Conservation (phyloP, 2,113 vertebrate genomes). For the Chionodraco myersi region DNA sequence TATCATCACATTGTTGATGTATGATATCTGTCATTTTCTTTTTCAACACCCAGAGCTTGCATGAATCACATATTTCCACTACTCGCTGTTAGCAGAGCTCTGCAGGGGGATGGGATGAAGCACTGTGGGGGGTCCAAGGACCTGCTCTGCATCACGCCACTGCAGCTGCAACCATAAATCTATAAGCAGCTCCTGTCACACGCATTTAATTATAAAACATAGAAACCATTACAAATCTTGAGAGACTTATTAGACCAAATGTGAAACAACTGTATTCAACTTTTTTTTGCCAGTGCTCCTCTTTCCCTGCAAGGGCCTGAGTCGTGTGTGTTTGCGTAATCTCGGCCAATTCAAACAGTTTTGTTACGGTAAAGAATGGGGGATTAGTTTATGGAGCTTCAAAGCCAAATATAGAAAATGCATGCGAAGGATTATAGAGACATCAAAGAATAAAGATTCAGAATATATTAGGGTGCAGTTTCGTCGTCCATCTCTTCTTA, state of each 20-base stretch:
- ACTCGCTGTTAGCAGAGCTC: background rate
- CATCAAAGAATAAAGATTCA: conserved; percentile 72
- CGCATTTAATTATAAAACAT: conserved; percentile 25
- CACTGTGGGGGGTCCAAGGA: conserved; percentile 22
- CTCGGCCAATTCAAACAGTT: conserved; percentile 60
- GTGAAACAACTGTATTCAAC: conserved; percentile 18
- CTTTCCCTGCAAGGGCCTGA: conserved; percentile 46
- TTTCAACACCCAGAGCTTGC: background rate
- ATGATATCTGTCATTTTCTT: too few species aligned
- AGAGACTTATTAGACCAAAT: background rate
- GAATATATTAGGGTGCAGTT: conserved; percentile 44
- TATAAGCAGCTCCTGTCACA: conserved; percentile 42
- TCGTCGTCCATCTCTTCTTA: conserved; percentile 48
- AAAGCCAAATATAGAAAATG: conserved; percentile 77
- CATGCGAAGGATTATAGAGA: conserved; percentile 76
- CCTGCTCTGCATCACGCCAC: conserved; percentile 28
- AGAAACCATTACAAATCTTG: conserved; percentile 30
- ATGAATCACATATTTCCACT: conserved; percentile 2
- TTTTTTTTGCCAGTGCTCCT: conserved; percentile 10
- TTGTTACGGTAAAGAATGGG: conserved; percentile 67
- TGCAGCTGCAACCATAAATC: conserved; percentile 63
- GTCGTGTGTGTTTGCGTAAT: conserved; percentile 54
- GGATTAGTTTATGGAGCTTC: conserved; percentile 72
- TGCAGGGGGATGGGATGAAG: conserved; percentile 29
- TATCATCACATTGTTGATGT: background rate